These are phyloP conservation scores for Drymodes brunneopygia DNA, from an alignment of 2,113 vertebrate genomes.

Conservation along the genomic window DNA sequence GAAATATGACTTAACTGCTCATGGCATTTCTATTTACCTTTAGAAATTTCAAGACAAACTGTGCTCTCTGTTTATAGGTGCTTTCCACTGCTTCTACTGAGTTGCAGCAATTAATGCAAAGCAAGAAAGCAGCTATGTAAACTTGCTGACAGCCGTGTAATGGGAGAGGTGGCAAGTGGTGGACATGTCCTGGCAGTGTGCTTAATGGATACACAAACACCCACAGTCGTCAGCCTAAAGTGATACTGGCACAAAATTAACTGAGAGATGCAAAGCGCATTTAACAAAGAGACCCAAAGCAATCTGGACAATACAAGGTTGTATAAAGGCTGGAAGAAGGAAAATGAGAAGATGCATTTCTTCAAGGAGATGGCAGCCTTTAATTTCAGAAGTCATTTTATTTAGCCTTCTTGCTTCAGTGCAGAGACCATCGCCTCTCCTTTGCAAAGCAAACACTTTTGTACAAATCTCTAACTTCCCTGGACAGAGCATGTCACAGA, in stretches of 20 bases:
- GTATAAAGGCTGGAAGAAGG: not conserved
- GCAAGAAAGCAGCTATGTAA: slow-evolving; percentile 49
- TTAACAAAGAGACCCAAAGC: slow-evolving; percentile 58
- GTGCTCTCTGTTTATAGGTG: not conserved
- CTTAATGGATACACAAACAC: slow-evolving; percentile 73
- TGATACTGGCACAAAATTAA: slow-evolving; percentile 76
- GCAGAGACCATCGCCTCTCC: not conserved
- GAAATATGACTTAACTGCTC: slow-evolving; percentile 30
- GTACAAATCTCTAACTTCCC: not conserved
- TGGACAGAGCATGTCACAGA: not conserved
- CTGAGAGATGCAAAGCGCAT: slow-evolving; percentile 67
- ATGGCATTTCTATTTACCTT: slow-evolving; percentile 49
- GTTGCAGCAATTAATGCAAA: slow-evolving; percentile 63
- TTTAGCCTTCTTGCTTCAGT: slow-evolving; percentile 21
- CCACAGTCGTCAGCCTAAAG: slow-evolving; percentile 62
- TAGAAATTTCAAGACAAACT: not conserved
- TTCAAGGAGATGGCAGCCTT: slow-evolving; percentile 23
- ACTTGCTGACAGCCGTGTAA: slow-evolving; percentile 69
- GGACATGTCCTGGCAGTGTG: slow-evolving; percentile 64
- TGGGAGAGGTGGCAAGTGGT: slow-evolving; percentile 59
- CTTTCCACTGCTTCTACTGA: not conserved
- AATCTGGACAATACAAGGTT: slow-evolving; percentile 40
- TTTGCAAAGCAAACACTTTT: slow-evolving; percentile 46
- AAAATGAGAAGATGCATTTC: slow-evolving; percentile 43
- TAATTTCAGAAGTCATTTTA: slow-evolving; percentile 42